phyloP scores from a whole-genome alignment of 2,797 vertebrate species.

The Sphenopsis melanotis region DNA sequence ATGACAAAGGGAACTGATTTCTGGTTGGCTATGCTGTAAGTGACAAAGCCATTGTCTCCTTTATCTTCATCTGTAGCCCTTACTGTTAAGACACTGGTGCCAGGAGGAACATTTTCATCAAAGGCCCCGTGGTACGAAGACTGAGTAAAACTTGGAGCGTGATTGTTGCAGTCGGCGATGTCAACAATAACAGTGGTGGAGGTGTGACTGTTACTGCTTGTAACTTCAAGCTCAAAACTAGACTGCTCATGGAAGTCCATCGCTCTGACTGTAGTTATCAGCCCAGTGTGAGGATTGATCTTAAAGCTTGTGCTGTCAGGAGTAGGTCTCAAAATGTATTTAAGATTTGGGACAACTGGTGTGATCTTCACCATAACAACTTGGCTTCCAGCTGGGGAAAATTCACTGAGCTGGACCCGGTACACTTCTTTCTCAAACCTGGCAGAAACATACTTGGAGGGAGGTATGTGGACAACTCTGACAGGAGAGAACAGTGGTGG shows the following conservation, averaged over 20 bases:
- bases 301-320: slow-evolving; percentile 81
- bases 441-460: slow-evolving; percentile 74
- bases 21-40: slow-evolving; percentile 83
- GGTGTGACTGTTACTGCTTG: slow-evolving; percentile 74
- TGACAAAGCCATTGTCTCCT: slow-evolving; percentile 86
- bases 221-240: slow-evolving; percentile 85
- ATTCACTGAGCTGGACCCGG: slow-evolving; percentile 84
- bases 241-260: slow-evolving; percentile 83
- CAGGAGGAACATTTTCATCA: slow-evolving; percentile 87
- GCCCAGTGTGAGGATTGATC: slow-evolving; percentile 85
- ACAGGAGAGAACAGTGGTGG: slow-evolving; percentile 79
- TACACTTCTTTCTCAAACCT: slow-evolving; percentile 85
- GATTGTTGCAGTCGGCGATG: slow-evolving; percentile 89
- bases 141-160: slow-evolving; percentile 82
- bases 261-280: slow-evolving; percentile 80
- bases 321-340: slow-evolving; percentile 82
- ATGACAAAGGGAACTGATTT: slow-evolving; percentile 84
- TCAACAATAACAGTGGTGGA: slow-evolving; percentile 80
- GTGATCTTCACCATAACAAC: slow-evolving; percentile 82
- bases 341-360: slow-evolving; percentile 74
- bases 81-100: slow-evolving; percentile 86
- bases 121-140: slow-evolving; percentile 82
- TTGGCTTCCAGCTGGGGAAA: slow-evolving; percentile 84
- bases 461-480: slow-evolving; percentile 81
- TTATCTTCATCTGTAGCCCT: slow-evolving; percentile 82